Conservation (phyloP, 2,888 invertebrate species). For the Serrognathus titanus region DNA sequence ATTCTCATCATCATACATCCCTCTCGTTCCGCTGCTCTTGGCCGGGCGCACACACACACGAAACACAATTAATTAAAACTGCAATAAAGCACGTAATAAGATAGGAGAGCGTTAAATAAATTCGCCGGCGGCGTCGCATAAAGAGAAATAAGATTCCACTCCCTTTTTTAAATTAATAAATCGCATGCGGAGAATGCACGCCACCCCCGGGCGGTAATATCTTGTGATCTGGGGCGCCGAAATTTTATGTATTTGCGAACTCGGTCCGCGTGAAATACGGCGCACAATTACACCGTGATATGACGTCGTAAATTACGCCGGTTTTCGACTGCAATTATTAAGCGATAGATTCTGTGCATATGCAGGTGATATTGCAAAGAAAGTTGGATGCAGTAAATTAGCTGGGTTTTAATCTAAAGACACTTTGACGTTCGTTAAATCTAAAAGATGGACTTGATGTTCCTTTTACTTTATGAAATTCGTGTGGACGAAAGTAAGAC, state of each 20-base stretch:
- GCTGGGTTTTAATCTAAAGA: too few species aligned
- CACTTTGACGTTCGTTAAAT: too few species aligned
- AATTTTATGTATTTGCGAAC: slow-evolving; percentile 39
- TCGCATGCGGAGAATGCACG: slow-evolving; percentile 15
- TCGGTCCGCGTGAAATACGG: slow-evolving; percentile 27
- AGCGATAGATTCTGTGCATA: slow-evolving; percentile 11
- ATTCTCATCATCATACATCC: not conserved
- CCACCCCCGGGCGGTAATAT: slow-evolving; percentile 39
- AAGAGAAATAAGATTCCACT: slow-evolving; percentile 5
- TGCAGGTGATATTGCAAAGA: not conserved
- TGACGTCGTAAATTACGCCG: slow-evolving; percentile 22
- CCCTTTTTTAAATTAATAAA: slow-evolving; percentile 20
- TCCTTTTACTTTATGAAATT: too few species aligned
- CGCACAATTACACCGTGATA: slow-evolving; percentile 26
- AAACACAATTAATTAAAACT: slow-evolving; percentile 21
- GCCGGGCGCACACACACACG: not conserved
- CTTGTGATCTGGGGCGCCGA: slow-evolving; percentile 38
- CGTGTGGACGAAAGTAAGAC: too few species aligned
- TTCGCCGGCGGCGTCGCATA: slow-evolving; percentile 9
- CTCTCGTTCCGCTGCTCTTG: not conserved
- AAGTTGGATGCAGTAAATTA: too few species aligned
- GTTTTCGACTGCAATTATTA: slow-evolving; percentile 15
- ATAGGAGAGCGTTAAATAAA: slow-evolving; percentile 8
- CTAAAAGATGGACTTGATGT: too few species aligned
- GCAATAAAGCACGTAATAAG: slow-evolving; percentile 22